A percentile compares a stretch with the other conserved stretches of the same genome.
These are phyloP conservation scores for Maccullochella peelii DNA, from an alignment of 2,113 vertebrate species.

Conservation along the genomic window DNA sequence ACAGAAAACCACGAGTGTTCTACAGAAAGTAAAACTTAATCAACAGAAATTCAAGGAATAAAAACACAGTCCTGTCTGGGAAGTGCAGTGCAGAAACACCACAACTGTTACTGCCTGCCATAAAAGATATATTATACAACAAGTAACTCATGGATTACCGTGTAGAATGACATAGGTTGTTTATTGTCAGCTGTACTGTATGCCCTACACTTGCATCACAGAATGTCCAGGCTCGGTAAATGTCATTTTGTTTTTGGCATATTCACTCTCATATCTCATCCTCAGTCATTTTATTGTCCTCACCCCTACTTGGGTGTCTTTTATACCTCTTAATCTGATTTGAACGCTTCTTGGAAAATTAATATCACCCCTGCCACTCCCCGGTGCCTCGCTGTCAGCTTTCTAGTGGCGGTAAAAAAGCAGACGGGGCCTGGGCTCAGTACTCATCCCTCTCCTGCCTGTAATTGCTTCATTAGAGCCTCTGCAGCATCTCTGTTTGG, in stretches of 20 bases:
- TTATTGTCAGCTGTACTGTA: no score
- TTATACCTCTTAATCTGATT: slow-evolving; percentile 31
- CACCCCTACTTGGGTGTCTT: slow-evolving; percentile 25
- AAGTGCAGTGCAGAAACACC: not conserved
- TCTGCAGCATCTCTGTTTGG: slow-evolving; percentile 60
- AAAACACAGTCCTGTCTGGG: not conserved
- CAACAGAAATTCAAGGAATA: not conserved
- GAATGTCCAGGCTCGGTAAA: not conserved
- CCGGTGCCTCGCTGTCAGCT: slow-evolving; percentile 48
- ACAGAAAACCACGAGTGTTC: not conserved
- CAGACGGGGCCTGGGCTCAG: not conserved
- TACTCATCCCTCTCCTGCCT: slow-evolving; percentile 53
- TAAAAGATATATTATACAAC: not conserved
- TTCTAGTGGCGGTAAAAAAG: slow-evolving; percentile 31
- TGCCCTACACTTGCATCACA: not conserved
- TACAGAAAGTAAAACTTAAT: not conserved
- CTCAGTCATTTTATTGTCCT: slow-evolving; percentile 8
- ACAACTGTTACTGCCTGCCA: not conserved
- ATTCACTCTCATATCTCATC: not conserved
- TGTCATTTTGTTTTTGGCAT: not conserved
- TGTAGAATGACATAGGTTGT: not conserved
- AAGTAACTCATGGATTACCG: not conserved
- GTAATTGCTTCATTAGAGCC: slow-evolving; percentile 76
- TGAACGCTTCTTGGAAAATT: slow-evolving; percentile 46
- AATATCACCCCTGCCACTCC: slow-evolving; percentile 38